A percentile compares a stretch with the other conserved stretches of the same genome.
Conservation (phyloP, 1,140 invertebrate genomes). For the Halotydeus destructor region DNA sequence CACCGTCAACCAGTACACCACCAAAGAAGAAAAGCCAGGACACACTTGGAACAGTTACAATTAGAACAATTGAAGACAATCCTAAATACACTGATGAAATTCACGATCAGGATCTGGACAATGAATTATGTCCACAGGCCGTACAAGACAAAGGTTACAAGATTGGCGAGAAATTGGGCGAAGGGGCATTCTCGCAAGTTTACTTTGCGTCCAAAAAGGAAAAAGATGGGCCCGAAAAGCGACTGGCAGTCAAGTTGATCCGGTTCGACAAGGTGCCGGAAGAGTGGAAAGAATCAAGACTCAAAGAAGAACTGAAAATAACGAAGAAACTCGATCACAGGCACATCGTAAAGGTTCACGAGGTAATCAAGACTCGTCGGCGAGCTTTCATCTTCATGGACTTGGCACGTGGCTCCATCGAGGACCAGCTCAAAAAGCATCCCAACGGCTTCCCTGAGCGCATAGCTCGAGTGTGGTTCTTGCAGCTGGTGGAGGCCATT, state of each 20-base stretch:
- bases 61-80: no score
- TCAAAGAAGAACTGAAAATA: slow-evolving; percentile 13
- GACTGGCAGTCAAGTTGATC: slow-evolving; percentile 11
- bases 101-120: neutral
- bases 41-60: no score
- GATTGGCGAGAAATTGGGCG: slow-evolving; percentile 1
- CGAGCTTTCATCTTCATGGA: slow-evolving; percentile 15
- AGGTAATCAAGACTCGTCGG: slow-evolving; percentile 13
- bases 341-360: slow-evolving; percentile 12
- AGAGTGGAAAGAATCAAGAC: slow-evolving; percentile 7
- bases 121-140: neutral
- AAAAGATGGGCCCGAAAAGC: neutral
- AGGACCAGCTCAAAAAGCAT: neutral
- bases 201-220: slow-evolving; percentile 3
- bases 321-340: slow-evolving; percentile 9
- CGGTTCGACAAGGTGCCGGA: slow-evolving; percentile 9
- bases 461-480: slow-evolving; percentile 10
- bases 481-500: slow-evolving; percentile 5
- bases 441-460: slow-evolving; percentile 7
- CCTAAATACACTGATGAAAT: no score
- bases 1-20: no score
- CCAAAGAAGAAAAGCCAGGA: no score
- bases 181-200: slow-evolving; percentile 5
- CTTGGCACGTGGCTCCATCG: slow-evolving; percentile 2
- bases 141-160: neutral